Percentiles rank a stretch among this genome's conserved stretches.
Evolutionary conservation across 2,888 invertebrate genomes (phyloP).

Genomic region (Drosophila limbata): DNA sequence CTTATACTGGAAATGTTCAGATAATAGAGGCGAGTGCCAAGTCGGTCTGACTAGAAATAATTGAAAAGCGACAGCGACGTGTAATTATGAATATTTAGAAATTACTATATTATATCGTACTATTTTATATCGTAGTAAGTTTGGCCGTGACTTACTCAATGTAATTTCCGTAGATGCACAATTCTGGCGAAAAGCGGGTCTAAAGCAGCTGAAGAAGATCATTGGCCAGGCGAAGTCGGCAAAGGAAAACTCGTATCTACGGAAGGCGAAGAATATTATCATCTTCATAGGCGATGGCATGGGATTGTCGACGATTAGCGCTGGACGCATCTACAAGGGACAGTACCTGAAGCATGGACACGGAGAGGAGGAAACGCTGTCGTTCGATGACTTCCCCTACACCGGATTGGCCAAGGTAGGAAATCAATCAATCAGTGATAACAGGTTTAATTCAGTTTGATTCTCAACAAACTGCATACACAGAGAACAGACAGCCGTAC

Average conservation of each 20-base stretch:
- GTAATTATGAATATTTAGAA: neutral
- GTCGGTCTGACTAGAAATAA: conserved; percentile 53
- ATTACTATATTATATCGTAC: neutral
- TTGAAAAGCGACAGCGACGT: conserved; percentile 39
- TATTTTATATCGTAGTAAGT: neutral
- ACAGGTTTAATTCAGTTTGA: neutral
- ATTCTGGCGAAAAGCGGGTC: conserved; percentile 80
- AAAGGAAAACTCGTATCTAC: conserved; percentile 70
- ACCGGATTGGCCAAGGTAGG: conserved; percentile 88
- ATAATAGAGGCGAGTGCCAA: conserved; percentile 44
- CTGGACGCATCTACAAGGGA: conserved; percentile 88
- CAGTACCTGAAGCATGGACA: conserved; percentile 83
- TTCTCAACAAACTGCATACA: neutral
- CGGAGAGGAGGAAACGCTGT: conserved; percentile 87
- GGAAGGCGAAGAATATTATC: conserved; percentile 88
- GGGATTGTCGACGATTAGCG: conserved; percentile 88
- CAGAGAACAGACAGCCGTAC: too few relatives aligned
- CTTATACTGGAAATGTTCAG: conserved; percentile 50
- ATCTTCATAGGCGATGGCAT: conserved; percentile 90
- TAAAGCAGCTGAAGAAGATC: conserved; percentile 83
- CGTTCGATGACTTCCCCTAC: conserved; percentile 88
- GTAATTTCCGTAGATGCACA: conserved; percentile 70
- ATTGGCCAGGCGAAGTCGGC: conserved; percentile 84
- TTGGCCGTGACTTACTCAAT: conserved; percentile 38
- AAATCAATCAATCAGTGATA: neutral